Conservation (phyloP, 2,888 invertebrate genomes). For the Tachina grossa region DNA sequence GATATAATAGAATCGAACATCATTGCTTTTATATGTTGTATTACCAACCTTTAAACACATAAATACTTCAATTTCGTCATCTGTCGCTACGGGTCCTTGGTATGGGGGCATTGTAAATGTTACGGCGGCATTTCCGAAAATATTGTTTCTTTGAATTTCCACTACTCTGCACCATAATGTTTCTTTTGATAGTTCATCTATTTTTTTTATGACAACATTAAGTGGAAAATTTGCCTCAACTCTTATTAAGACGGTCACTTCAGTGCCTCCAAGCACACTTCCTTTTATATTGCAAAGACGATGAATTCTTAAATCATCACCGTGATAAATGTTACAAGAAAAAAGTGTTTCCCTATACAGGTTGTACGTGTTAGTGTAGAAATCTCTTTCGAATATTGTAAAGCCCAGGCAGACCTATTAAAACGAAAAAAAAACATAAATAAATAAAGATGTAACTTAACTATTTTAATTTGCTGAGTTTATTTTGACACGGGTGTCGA, state of each 20-base stretch:
- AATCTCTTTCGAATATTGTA: conserved; percentile 56
- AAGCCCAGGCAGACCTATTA: conserved; percentile 56
- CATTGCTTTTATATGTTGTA: conserved; percentile 30
- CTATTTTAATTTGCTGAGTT: too few species aligned
- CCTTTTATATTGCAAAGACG: conserved; percentile 48
- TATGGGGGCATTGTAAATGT: conserved; percentile 39
- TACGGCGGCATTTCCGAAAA: conserved; percentile 35
- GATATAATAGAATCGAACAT: conserved; percentile 22
- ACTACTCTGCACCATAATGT: conserved; percentile 18
- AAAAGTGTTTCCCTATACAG: conserved; percentile 50
- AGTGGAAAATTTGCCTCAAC: conserved; percentile 12
- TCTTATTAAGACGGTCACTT: conserved; percentile 33
- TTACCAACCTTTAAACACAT: conserved; percentile 8
- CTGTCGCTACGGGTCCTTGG: neutral
- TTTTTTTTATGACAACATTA: conserved; percentile 23
- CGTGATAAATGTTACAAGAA: conserved; percentile 42
- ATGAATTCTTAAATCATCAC: conserved; percentile 49
- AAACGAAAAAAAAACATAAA: neutral
- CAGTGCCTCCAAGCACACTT: conserved; percentile 19
- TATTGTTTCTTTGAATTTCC: conserved; percentile 1
- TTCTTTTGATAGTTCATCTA: conserved; percentile 16
- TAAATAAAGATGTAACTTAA: neutral
- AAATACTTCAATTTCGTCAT: conserved; percentile 34
- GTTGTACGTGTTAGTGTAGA: conserved; percentile 5
- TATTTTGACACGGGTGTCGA: too few species aligned